Evolutionary conservation across 2,888 invertebrate species (phyloP), one percentile per base, ranked within the genome.

Genomic region (Apamea monoglypha): DNA sequence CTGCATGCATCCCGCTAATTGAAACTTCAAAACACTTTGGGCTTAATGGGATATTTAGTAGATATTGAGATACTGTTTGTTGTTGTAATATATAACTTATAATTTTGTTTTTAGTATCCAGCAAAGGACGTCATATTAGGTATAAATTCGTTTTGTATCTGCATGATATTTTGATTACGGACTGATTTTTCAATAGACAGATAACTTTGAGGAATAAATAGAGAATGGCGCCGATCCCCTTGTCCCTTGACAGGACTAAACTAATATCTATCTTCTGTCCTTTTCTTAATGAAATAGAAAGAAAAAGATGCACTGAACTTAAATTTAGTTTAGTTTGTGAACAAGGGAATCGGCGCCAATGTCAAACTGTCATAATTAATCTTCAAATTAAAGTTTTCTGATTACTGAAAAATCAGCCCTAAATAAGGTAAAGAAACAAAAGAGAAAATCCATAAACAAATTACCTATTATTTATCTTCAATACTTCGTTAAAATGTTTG

Each of bases 1-100:
- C 40, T 73, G 75, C 32, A 77, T 80, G 59, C 76, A 74, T 74
- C 61, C 32, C 74, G 56, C 66, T 87, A 87, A 87, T 87, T 84
- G 80, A 81, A 84, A 81, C 59, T 81, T 84, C 70, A 75, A 56
- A 83, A 78, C 40, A 47, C 29, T 84, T 66, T 63, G 63, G 67
- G 5, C 74, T 67, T 44, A 72, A 56, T 64, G 56, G 64, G 21
- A 44, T 71, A 18, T 67, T 64, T 63, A 36, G 74, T 71, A 53
- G 25, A 77, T 69, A 47, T 69, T 36, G 40, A 14, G 40, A 32
- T 25, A 56, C 0, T 0, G 29, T 36, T 47, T 69, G 16, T 69
- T 84, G 29, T 68, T 67, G 0, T 59, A 44, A 18, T 44, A 36
- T 3, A 64, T 64, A 7, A 63, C 18, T 44, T 44, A 64, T 29